These are phyloP conservation scores for Peromyscus polionotus DNA, from an alignment of 2,113 vertebrate genomes.

Conservation along the genomic window DNA sequence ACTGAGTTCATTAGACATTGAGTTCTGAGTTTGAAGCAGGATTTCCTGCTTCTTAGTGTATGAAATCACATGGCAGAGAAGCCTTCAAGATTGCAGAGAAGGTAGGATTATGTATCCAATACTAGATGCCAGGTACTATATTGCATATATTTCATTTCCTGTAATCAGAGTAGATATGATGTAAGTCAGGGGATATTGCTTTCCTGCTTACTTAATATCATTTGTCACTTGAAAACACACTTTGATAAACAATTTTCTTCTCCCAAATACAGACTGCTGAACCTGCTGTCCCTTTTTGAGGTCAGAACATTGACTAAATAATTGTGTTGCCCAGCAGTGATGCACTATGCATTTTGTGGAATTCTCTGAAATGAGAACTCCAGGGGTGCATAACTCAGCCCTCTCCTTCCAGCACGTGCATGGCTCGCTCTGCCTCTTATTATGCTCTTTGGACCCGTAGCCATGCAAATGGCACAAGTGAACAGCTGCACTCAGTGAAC, in stretches of 20 bases:
- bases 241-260: neutral
- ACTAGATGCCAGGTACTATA: neutral
- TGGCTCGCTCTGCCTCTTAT: slow-evolving; percentile 43
- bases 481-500: slow-evolving; percentile 54
- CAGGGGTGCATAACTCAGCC: slow-evolving; percentile 59
- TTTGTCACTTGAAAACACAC: neutral
- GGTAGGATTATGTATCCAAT: neutral
- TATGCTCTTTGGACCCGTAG: slow-evolving; percentile 58
- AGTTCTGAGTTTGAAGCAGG: neutral
- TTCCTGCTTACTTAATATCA: slow-evolving; percentile 5
- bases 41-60: neutral
- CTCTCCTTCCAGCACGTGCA: slow-evolving; percentile 25
- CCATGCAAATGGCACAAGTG: slow-evolving; percentile 61
- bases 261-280: neutral
- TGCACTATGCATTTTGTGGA: slow-evolving; percentile 49
- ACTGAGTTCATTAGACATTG: neutral
- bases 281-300: neutral
- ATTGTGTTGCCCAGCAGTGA: neutral
- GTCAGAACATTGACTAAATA: slow-evolving; percentile 1
- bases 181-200: neutral
- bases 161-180: neutral
- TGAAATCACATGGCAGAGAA: neutral
- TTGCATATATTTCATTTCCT: neutral
- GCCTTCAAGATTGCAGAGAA: neutral
- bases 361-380: slow-evolving; percentile 56